phyloP scores from a whole-genome alignment of 2,797 vertebrate species.

The Antennarius maculatus region DNA sequence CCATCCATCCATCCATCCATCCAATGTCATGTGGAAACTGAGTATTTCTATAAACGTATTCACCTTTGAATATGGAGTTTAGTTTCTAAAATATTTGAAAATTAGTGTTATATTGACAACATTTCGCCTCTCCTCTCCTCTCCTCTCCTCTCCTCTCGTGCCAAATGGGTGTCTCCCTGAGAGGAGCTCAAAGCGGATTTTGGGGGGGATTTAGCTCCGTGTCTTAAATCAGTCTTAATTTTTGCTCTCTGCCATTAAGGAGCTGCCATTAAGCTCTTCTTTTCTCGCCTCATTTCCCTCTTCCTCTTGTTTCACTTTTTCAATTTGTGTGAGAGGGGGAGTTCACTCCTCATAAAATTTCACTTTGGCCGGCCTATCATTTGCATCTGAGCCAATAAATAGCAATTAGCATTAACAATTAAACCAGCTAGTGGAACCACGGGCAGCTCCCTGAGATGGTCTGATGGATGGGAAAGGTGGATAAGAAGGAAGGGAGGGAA shows the following conservation, averaged over 20 bases:
- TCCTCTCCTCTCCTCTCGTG: constrained; percentile 51
- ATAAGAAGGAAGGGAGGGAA: constrained; percentile 68
- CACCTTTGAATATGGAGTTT: no score
- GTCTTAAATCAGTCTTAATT: constrained; percentile 99
- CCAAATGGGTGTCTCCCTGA: constrained; percentile 83
- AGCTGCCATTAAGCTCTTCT: constrained; percentile 98
- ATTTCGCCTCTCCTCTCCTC: constrained; percentile 22
- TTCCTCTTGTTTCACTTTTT: constrained; percentile 99
- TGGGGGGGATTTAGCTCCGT: constrained; percentile 79
- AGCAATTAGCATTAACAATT: constrained; percentile 99
- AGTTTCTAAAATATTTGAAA: constrained; percentile 7
- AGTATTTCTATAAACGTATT: no score
- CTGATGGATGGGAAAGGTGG: constrained; percentile 91
- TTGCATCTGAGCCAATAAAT: constrained; percentile 99
- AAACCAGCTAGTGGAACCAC: constrained; percentile 99
- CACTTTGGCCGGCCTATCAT: constrained; percentile 99
- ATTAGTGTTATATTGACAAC: constrained; percentile 19
- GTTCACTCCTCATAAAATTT: constrained; percentile 99
- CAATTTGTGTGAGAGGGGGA: constrained; percentile 99
- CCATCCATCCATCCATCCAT: constrained; percentile 23
- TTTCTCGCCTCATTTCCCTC: constrained; percentile 99
- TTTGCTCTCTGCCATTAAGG: constrained; percentile 99
- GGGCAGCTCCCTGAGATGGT: constrained; percentile 97
- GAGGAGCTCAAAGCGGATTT: constrained; percentile 97
- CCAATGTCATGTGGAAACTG: neutral